Evolutionary conservation across 2,113 vertebrate genomes (phyloP).

Genomic region (Onychorhynchus coronatus): DNA sequence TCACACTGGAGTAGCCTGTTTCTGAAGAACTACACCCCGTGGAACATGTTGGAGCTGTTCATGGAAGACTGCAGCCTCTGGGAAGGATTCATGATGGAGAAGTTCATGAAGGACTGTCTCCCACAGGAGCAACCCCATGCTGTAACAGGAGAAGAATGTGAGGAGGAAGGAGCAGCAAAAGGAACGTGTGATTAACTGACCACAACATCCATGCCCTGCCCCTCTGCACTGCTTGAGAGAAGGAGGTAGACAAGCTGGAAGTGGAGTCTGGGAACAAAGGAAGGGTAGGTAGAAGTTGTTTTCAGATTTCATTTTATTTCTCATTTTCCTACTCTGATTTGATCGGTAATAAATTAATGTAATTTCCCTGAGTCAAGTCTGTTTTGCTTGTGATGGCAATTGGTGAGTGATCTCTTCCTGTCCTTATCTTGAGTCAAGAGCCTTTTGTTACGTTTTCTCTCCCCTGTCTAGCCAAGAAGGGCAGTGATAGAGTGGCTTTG

Average conservation of each 20-base stretch:
- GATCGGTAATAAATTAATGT: not conserved
- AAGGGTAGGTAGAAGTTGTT: not conserved
- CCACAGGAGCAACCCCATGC: accelerated
- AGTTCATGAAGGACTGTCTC: not conserved
- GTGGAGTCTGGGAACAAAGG: not conserved
- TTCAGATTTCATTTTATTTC: not conserved
- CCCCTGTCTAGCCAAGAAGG: not conserved
- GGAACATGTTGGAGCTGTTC: not conserved
- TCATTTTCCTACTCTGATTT: not conserved
- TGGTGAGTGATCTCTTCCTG: not conserved
- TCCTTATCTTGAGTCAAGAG: not conserved
- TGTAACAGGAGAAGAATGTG: not conserved
- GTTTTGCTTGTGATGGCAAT: not conserved
- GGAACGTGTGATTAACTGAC: accelerated
- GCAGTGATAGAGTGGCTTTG: not conserved
- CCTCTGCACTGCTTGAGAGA: not conserved
- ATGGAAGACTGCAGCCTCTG: not conserved
- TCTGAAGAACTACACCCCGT: not conserved
- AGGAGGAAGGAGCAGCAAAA: not conserved
- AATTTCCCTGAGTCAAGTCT: not conserved
- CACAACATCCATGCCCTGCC: accelerated
- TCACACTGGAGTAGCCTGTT: not conserved
- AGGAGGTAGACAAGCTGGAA: accelerated
- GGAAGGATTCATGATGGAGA: not conserved
- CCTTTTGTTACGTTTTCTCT: not conserved